These are phyloP conservation scores for Equus quagga DNA, from an alignment of 2,113 vertebrate genomes.

Conservation along the genomic window DNA sequence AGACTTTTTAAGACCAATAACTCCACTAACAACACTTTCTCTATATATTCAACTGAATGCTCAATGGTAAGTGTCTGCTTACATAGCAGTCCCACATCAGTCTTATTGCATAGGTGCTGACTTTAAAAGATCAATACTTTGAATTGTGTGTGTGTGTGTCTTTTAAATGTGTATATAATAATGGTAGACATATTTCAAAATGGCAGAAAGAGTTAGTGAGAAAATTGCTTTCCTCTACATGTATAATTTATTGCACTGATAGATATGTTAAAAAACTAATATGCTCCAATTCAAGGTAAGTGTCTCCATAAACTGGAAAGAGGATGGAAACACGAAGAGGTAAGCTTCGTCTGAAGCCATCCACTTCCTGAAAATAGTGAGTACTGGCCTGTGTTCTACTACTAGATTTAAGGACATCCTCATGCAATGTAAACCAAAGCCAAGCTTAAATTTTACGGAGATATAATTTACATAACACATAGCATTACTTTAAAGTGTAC, in stretches of 20 bases:
- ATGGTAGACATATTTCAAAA: not conserved
- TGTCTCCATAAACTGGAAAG: not conserved
- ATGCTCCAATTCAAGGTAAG: not conserved
- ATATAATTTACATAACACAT: not conserved
- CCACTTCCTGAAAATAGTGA: not conserved
- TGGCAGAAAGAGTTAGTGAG: not conserved
- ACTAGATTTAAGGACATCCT: not conserved
- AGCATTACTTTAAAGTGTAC: not conserved
- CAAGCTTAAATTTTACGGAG: not conserved
- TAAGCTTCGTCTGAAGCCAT: not conserved
- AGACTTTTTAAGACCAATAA: not conserved
- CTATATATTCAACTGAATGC: not conserved
- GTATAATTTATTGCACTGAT: not conserved
- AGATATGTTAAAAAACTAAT: not conserved
- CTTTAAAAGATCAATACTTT: not conserved
- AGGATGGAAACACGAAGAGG: not conserved
- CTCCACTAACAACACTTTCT: not conserved
- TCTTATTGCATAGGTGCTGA: not conserved
- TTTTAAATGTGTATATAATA: not conserved
- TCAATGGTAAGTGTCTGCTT: not conserved
- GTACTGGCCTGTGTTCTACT: not conserved
- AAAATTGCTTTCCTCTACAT: not conserved
- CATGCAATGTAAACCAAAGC: not conserved
- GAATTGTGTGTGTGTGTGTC: not conserved
- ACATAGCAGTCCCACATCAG: not conserved